Conservation (phyloP, 53 echinoderm and acorn worm genomes). For the Zoroaster sp. region DNA sequence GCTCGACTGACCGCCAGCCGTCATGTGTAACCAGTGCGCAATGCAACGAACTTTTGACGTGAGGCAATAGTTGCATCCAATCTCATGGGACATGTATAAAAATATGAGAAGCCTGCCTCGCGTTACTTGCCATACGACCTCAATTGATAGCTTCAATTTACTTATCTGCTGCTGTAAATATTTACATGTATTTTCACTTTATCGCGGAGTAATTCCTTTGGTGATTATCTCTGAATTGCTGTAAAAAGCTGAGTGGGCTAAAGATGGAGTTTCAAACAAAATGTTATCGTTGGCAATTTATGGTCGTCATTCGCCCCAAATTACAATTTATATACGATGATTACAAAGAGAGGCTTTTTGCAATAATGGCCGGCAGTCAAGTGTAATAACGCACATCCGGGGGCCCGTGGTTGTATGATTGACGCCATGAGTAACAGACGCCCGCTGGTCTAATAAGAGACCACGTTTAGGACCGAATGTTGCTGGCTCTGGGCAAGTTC, state of each 20-base stretch:
- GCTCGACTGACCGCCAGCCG: neutral
- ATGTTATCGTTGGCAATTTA: neutral
- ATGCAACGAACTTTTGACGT: neutral
- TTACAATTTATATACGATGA: slow-evolving; percentile 26
- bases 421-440: neutral
- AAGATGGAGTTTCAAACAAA: neutral
- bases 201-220: slow-evolving; percentile 6
- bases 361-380: slow-evolving; percentile 5
- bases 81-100: neutral
- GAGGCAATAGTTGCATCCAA: neutral
- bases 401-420: neutral
- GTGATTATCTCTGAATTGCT: slow-evolving; percentile 27
- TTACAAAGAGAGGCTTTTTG: neutral
- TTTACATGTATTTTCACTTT: slow-evolving; percentile 30
- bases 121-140: neutral
- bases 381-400: neutral
- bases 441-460: too few species aligned
- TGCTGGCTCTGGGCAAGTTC: too few species aligned
- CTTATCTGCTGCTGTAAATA: slow-evolving; percentile 37
- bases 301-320: slow-evolving; percentile 9
- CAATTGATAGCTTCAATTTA: slow-evolving; percentile 24
- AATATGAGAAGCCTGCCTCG: neutral
- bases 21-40: neutral
- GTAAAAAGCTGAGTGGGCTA: neutral
- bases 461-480: too few species aligned